Base-by-base conservation (phyloP, 1,140 invertebrate species). In the Acromyrmex echinatior region DNA sequence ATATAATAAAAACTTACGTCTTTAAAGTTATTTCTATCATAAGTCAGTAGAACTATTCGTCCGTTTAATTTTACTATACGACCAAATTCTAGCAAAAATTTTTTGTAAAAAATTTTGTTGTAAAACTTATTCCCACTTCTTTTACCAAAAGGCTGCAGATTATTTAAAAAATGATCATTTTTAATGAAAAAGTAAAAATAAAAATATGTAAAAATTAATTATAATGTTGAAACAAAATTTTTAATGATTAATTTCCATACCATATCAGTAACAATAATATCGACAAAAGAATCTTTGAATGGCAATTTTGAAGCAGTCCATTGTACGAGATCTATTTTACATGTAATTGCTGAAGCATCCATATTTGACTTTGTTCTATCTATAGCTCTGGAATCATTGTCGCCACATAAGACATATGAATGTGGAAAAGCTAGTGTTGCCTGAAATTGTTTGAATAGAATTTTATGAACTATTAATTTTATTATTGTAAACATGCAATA, bases 261-360 rank as follows among this genome's bases (percentile, higher is more conserved):
- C 95, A 97, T 91, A 89, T 97, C 97, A n/a, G 96, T 96, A 49
- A 96, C 95, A 76, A 96, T 94, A 21, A 96, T 94, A 92, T 97
- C 96, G n/a, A 97, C 94, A 76, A 91, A 95, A 9, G 95, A 93
- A 88, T 95, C 94, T 87, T 92, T 94, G 7, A 97, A 87, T 45
- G 96, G 96, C 62, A 97, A 90, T 18, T 92, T 88, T 18, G 92
- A 92, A 9, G 94, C 94, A 93, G 96, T 95, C 96, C 96, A 97
- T 51, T 92, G 90, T n/a, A 96, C 73, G 35, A 96, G 71, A 88
- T 93, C 88, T 56, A 91, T 90, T 68, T 92, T 92, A 18, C 86
- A 88, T 18, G 80, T 91, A 70, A 89, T 53, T 35, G 92, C 87
- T 6, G 96, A 82, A 74, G 87, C 91, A 18, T 92, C 65, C 25